Percentiles rank a stretch among this genome's conserved stretches.
These are phyloP conservation scores for Peromyscus californicus DNA, from an alignment of 2,113 vertebrate species.

Conservation along the genomic window DNA sequence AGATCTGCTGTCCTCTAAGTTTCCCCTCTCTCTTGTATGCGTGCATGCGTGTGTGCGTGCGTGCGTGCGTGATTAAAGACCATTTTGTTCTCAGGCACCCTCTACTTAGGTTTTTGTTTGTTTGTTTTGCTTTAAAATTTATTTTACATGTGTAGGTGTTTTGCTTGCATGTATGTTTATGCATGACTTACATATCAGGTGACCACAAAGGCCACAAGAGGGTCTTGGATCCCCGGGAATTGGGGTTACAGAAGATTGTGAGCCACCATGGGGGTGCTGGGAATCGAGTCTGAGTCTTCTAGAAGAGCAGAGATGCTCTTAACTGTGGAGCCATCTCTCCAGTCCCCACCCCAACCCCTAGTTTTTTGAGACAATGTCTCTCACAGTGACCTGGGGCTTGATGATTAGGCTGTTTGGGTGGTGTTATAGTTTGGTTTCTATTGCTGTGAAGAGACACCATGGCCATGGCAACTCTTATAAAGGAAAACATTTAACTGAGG, in stretches of 20 bases:
- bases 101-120: not conserved
- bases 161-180: not conserved
- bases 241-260: not conserved
- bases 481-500: not conserved
- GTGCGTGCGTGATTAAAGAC: not conserved
- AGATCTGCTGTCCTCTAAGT: not conserved
- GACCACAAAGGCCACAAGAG: not conserved
- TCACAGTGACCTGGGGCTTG: not conserved
- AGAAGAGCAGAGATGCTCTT: not conserved
- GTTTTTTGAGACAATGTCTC: not conserved
- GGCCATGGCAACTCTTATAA: not conserved
- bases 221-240: not conserved
- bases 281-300: not conserved
- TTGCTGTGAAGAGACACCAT: not conserved
- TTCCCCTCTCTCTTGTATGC: not conserved
- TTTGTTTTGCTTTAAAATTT: not conserved
- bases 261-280: not conserved
- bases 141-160: not conserved
- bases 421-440: not conserved
- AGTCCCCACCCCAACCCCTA: too few species aligned
- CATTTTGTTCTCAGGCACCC: not conserved
- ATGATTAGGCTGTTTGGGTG: not conserved
- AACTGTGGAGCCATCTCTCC: not conserved
- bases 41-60: not conserved
- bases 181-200: not conserved